Base-by-base conservation (phyloP, 1,140 invertebrate genomes). In the Caenorhabditis briggsae region DNA sequence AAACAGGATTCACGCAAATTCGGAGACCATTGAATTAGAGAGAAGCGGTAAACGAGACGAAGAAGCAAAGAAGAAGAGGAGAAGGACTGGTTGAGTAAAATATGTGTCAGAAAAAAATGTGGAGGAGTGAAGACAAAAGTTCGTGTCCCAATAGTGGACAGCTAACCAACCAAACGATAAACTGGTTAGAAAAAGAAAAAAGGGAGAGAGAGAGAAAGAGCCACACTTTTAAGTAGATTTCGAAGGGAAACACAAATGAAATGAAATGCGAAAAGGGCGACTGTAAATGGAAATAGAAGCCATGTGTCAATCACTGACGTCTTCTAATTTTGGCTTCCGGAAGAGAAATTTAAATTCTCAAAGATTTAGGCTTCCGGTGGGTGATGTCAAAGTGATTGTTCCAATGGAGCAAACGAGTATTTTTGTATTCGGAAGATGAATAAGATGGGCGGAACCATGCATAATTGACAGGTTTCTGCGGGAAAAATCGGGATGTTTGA, bases 21-120 rank as follows among this genome's bases (percentile, higher is more conserved):
- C 70, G 70, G 43, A 78, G 70, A 78, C 70, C 70, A 78, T 78
- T 78, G 70, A 78, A 78, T 78, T 50, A 78, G 14, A 78, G 70
- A 23, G 59, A 53, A 33, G 65, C 65, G 65, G 65, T 74, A 78
- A 78, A 50, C 43, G 70, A 50, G 70, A 50, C 43, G 70, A 20
- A 20, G 14, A 23, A 50, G 25, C 2, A 65, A 33, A 33, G 33
- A 58, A 18, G 18, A 18, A 58, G 5, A 58, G 1, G 56, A 58
- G 56, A 58, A 23, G 56, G 56, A 58, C 56, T 58, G 56, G 56
- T 61, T 23, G 70, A 43, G 41, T 25, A 70, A 70, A 16, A 46
- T 16, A 70, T 70, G 64, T 46, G 64, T 70, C 64, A 70, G 64
- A 46, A 70, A 16, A 70, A 70, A 25, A 33, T 33, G 46, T 18